Base-by-base conservation (phyloP, 2,888 invertebrate species). In the Epinotia demarniana region DNA sequence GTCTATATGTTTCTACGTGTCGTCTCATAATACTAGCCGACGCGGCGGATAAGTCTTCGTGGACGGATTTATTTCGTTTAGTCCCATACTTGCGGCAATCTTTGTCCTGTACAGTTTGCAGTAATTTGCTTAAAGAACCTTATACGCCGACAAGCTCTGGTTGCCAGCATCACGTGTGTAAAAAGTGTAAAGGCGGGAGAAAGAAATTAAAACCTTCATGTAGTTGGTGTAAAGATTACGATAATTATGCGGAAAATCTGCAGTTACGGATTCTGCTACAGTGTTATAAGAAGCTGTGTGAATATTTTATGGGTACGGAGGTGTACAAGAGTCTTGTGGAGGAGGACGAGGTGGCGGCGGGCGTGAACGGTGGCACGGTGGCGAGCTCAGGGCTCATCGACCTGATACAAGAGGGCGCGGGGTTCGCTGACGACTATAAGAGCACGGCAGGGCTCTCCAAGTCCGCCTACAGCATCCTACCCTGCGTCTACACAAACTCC, bases 131-230 rank as follows among this genome's bases (percentile, higher is more conserved):
- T 74, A 96, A 96, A 80, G 97, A 97, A 85, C 98, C 98, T 8
- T 96, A 96, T 85, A 96, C 97, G 53, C 97, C 98, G 18, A 95
- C 95, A 23, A 96, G 96, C 82, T 96, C 96, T 4, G 96, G 96
- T 79, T 98, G 98, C 91, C 97, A 97, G 88, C 98, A 99, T 91
- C 97, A 98, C 91, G 97, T 98, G 57, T 98, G 98, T 89, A 96
- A 96, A 81, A 95, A 95, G 71, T 98, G 98, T 87, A 95, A 97
- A 85, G 97, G 98, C 64, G 97, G 97, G 4, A 96, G 97, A 81
- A 98, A 98, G 91, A 96, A 97, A 87, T 94, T 98, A 67, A 97
- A 97, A 85, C 98, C 98, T 0, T 95, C 96, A 0, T 98, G 98
- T 88, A 95, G 95, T 81, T 97, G 97, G 96, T 98, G 98, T 89